phyloP scores from a whole-genome alignment of 2,797 vertebrate genomes.

The Chelonia mydas region DNA sequence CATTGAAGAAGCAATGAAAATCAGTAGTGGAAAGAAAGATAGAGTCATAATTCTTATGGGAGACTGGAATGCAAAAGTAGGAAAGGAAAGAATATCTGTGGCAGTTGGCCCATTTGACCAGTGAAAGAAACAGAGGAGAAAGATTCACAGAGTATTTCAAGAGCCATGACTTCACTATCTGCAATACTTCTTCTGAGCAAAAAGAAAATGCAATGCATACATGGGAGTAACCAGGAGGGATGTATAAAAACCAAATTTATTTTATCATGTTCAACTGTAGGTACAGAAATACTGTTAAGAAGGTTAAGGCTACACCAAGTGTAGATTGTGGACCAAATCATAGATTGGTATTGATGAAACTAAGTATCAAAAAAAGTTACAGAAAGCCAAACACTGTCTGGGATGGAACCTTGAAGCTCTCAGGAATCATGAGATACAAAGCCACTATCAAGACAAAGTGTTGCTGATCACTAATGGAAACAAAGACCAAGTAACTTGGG shows the following conservation, averaged over 20 bases:
- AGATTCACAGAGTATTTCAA: not conserved
- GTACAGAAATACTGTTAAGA: not conserved
- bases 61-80: not conserved
- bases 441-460: not conserved
- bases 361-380: not conserved
- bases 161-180: not conserved
- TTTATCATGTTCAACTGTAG: not conserved
- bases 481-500: no score
- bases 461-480: no score
- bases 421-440: not conserved
- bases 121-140: not conserved
- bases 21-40: not conserved
- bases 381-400: not conserved
- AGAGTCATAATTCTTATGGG: not conserved
- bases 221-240: not conserved
- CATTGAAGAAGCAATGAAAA: not conserved
- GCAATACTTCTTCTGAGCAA: not conserved
- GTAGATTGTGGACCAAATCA: not conserved
- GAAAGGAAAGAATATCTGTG: not conserved
- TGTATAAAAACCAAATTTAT: not conserved
- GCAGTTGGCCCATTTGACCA: not conserved
- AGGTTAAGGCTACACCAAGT: not conserved
- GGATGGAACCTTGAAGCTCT: not conserved
- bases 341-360: not conserved
- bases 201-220: not conserved